Evolutionary conservation across 2,888 invertebrate species (phyloP).

Genomic region (Cryptocephalus primarius): DNA sequence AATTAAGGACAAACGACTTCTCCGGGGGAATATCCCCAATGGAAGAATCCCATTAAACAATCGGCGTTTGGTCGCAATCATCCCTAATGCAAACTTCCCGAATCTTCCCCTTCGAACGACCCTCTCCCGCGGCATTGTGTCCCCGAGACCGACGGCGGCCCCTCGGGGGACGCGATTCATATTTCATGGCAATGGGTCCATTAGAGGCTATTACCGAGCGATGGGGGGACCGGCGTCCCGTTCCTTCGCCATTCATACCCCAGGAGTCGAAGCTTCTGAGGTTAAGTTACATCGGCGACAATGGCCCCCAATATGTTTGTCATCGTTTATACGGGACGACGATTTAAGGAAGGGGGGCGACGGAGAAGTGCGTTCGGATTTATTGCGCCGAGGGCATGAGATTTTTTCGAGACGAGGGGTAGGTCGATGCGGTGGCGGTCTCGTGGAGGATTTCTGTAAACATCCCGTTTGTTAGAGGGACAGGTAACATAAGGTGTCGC

Average conservation of each 20-base stretch:
- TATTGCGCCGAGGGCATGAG: background rate
- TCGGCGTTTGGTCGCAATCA: too few relatives aligned
- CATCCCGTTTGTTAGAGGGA: too few relatives aligned
- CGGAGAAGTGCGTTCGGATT: background rate
- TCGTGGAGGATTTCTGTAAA: too few relatives aligned
- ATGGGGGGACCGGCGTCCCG: slow-evolving; percentile 20
- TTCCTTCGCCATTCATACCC: slow-evolving; percentile 21
- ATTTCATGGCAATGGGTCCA: slow-evolving; percentile 35
- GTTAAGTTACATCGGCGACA: slow-evolving; percentile 30
- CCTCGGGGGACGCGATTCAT: slow-evolving; percentile 22
- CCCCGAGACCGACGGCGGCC: background rate
- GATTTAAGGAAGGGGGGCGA: background rate
- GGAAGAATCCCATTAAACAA: too few relatives aligned
- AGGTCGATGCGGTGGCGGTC: too few relatives aligned
- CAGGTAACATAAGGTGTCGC: too few relatives aligned
- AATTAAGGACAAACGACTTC: too few relatives aligned
- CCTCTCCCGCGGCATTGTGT: background rate
- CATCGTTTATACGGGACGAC: slow-evolving; percentile 28
- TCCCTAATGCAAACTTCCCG: too few relatives aligned
- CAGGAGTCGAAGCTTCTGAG: slow-evolving; percentile 23
- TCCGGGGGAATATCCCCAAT: too few relatives aligned
- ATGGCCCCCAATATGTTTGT: slow-evolving; percentile 31
- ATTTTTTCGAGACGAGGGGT: background rate
- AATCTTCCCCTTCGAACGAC: too few relatives aligned
- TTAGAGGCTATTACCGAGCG: slow-evolving; percentile 30